Base-by-base conservation (phyloP, 2,888 invertebrate species). In the Malachius bipustulatus region DNA sequence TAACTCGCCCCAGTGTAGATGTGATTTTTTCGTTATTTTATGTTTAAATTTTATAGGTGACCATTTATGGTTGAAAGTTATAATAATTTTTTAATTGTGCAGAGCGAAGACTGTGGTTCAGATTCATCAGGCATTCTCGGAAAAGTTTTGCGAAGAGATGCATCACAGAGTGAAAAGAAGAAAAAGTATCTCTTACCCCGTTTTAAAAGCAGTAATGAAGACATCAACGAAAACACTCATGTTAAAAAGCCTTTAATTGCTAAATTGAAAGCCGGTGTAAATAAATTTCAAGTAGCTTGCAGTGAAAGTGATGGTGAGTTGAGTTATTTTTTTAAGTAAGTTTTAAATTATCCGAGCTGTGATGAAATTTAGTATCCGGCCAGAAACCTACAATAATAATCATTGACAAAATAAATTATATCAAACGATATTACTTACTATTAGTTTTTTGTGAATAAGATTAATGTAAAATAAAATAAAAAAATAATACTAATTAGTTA, bases 41-140 rank as follows among this genome's bases (percentile, higher is more conserved):
- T n/a, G n/a, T n/a, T n/a, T n/a, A n/a, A n/a, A n/a, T n/a, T n/a
- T n/a, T n/a, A n/a, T n/a, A n/a, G n/a, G n/a, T n/a, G n/a, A n/a
- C n/a, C n/a, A n/a, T n/a, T n/a, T n/a, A n/a, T 32, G 14, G 9
- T 38, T 24, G 26, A 28, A 9, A n/a, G 24, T 41, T 42, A 37
- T 42, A 54, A 59, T 19, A n/a, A 8, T 19, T 19, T 19, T 19
- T 19, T 19, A 8, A 19, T 19, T 24, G 47, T n/a, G n/a, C n/a
- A 76, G 74, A 75, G 75, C 36, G 79, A 80, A 49, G 79, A 78
- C 55, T 77, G 75, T 60, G 75, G 76, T 41, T 82, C 81, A 1
- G 81, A 81, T 54, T 78, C 80, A 2, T 77, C 78, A 2, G 72
- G 73, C 44, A 66, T 78, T 35, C 71, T 80, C 36, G 74, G 75